Evolutionary conservation across 1,140 invertebrate species (phyloP), one percentile per base, ranked within the genome.

Genomic region (Drosophila paulistorum): DNA sequence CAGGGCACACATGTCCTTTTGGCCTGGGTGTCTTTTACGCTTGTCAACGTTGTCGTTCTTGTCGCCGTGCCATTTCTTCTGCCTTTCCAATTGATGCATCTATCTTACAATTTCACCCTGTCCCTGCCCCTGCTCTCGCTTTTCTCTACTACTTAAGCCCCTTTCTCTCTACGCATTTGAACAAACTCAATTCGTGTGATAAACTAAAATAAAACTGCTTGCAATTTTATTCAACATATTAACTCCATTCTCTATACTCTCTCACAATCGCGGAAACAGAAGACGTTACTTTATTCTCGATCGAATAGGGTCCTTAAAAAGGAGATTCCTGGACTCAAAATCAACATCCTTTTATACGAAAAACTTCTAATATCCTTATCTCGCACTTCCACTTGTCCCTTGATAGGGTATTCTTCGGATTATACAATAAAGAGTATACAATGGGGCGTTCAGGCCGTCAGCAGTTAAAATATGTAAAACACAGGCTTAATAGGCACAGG

Each of bases 151-250:
- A 20, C 13, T 4, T 42, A 20, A 57, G 11, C 39, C 48, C 37
- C 45, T 61, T 67, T 30, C 6, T 30, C 30, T 7, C 20, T 81
- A 86, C 82, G 78, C 82, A 86, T 86, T 85, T 86, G 65, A 6
- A 30, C 79, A 73, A 80, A 79, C 79, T 83, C 76, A 77, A 87
- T 86, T 87, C 84, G 77, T 89, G 84, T 64, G 84, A 80, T 80
- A 89, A 87, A 89, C 84, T 87, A 83, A 86, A 87, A 83, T 83
- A 89, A 87, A 87, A 87, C 84, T 82, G 69, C 70, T 82, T 65
- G 68, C 81, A 75, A 85, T 81, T 78, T 77, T 67, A 11, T 69
- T 66, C 9, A 23, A 51, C 17, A 51, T 81, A 80, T 74, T 69
- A 66, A 63, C 51, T 30, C 41, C 35, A n/a, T 7, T 42, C 39